phyloP scores from a whole-genome alignment of 2,113 vertebrate genomes.

The Agapornis roseicollis region DNA sequence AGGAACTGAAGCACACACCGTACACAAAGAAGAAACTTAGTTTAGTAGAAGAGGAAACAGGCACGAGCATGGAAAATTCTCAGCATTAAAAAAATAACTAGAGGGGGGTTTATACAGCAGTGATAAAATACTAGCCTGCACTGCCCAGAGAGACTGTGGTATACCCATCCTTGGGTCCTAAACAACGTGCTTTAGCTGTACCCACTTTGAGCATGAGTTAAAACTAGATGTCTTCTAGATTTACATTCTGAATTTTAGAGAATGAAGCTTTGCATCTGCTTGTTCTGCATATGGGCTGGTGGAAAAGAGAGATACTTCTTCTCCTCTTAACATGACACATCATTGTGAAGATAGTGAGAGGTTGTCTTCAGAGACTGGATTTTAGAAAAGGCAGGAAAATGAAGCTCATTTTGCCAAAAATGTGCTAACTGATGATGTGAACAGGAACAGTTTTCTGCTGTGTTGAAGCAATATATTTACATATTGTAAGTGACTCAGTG shows the following conservation, averaged over 20 bases:
- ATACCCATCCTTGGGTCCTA: not conserved
- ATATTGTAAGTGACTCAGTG: not conserved
- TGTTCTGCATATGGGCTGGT: not conserved
- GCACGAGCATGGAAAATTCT: not conserved
- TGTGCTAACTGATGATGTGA: not conserved
- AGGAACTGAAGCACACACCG: not conserved
- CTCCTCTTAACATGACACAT: not conserved
- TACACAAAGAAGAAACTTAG: not conserved
- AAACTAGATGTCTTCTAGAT: not conserved
- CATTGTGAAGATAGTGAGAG: not conserved
- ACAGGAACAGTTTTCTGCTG: not conserved
- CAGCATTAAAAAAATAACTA: not conserved
- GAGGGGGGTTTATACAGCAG: not conserved
- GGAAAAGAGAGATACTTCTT: not conserved
- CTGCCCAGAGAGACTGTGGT: not conserved
- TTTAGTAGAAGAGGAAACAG: not conserved
- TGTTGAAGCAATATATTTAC: not conserved
- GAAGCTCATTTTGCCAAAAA: not conserved
- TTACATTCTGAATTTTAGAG: not conserved
- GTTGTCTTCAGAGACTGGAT: not conserved
- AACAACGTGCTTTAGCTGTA: not conserved
- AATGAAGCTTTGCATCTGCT: not conserved
- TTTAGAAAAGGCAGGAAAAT: not conserved
- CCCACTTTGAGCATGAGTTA: not conserved
- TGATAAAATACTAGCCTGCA: fast-evolving